Base-by-base conservation (phyloP, 2,888 invertebrate genomes). In the Bellardia bayeri region DNA sequence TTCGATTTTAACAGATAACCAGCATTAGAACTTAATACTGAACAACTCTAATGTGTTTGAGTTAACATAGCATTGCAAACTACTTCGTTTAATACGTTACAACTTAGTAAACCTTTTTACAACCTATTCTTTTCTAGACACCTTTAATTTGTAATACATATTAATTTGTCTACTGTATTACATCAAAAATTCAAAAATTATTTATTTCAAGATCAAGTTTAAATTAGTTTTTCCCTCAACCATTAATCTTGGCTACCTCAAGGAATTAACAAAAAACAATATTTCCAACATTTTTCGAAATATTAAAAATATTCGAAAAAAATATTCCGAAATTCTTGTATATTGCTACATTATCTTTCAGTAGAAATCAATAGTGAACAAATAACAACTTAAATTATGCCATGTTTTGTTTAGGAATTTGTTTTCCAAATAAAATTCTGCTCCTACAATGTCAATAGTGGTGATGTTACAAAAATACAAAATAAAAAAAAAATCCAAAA, bases 341-440 rank as follows among this genome's bases (percentile, higher is more conserved):
- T 61, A 2, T 1, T 14, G 14, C 9, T 5, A 37, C 14, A 6
- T 1, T 23, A 63, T 80, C 80, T 13, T 16, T 37, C 23, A 8
- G 33, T 37, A 23, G 61, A 69, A 71, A 80, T 71, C 79, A 16
- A 13, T n/a, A 11, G 13, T 54, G 56, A 66, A 16, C 69, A 58
- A 66, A 16, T 23, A 80, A 40, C 13, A 30, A 37, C 14, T n/a
- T 61, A 49, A 82, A 66, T 66, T 82, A 66, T 82, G 23, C 49
- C 74, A 82, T 74, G 74, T 66, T 66, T 58, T 33, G 16, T 16
- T 37, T 37, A 3, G 58, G 14, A 74, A 40, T 64, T n/a, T 51
- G 11, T 64, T 37, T 40, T 37, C 14, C n/a, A 37, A 61, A 37
- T 14, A 69, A 78, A 69, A 63, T 4, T 54, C 14, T 13, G n/a